phyloP scores from a whole-genome alignment of 2,797 vertebrate species.

The Hippocampus kuda region DNA sequence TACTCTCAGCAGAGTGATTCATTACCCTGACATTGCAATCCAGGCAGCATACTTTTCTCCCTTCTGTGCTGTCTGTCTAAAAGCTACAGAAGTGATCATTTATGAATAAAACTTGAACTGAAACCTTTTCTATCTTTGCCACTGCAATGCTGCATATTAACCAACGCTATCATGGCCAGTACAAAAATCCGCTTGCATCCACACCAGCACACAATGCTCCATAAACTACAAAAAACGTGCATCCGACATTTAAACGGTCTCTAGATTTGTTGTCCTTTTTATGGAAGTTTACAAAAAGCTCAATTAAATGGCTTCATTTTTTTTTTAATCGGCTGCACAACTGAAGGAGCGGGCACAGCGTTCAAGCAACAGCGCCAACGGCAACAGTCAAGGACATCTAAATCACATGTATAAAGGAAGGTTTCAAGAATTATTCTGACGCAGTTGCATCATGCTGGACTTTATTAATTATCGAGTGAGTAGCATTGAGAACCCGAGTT shows the following conservation, averaged over 20 bases:
- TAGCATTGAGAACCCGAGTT: no score
- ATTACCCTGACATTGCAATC: constrained; percentile 19
- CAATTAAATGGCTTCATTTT: not conserved
- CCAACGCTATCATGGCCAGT: constrained; percentile 8
- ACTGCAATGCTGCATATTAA: constrained; percentile 8
- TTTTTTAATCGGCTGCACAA: not conserved
- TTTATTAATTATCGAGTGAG: no score
- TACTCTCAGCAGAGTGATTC: constrained; percentile 25
- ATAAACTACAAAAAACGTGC: not conserved
- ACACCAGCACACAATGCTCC: not conserved
- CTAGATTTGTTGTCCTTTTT: not conserved
- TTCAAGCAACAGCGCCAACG: no score
- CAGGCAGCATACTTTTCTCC: constrained; percentile 10
- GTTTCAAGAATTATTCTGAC: no score
- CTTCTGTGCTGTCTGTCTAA: constrained; percentile 10
- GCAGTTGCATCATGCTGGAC: no score
- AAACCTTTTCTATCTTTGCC: constrained; percentile 4
- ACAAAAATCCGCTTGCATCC: not conserved
- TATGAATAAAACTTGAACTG: constrained; percentile 16
- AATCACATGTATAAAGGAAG: no score
- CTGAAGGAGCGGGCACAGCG: no score
- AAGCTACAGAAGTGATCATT: constrained; percentile 18
- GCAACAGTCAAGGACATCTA: not conserved
- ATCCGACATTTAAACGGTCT: not conserved
- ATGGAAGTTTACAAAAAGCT: not conserved